Base-by-base conservation (phyloP, 2,888 invertebrate species). In the Agriopis marginaria region DNA sequence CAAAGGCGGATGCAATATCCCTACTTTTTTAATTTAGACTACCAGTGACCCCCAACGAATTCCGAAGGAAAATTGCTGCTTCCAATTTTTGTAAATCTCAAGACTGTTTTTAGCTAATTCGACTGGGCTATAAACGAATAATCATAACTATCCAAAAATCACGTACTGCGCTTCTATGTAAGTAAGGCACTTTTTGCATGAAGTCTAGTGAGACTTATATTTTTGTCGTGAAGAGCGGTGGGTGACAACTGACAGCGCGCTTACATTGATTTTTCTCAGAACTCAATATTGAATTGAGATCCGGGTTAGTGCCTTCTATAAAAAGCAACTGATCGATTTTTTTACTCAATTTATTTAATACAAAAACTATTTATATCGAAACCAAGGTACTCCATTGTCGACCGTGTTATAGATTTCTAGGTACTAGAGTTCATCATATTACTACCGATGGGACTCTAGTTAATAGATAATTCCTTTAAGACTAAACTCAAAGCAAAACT, bases 311-410 rank as follows among this genome's bases (percentile, higher is more conserved):
- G 63, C 54, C 61, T 45, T 63, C 62, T 14, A 60, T 53, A 72
- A 74, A 74, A 76, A 75, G 51, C 56, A n/a, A 40, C 23, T 70
- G 70, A 71, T 74, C 60, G 55, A 56, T 71, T 76, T 75, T 76
- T 72, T 63, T 60, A 44, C 56, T 67, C 62, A 59, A 65, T 67
- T 59, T 66, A 63, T 75, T 62, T 55, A 74, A 65, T 68, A 39
- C 54, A 68, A 67, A 73, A 69, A 69, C 58, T 54, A 42, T 59
- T 68, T 66, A 74, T 66, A 66, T 58, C 55, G 42, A 49, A 39
- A 60, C 39, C 61, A 60, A 45, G 39, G 53, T 45, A 54, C 14
- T 55, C n/a, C n/a, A 63, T 63, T 64, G 47, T 71, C 45, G 55
- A 61, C 59, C 14, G 50, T 60, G 61, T 51, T 58, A 9, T 59